Percentiles rank a stretch among this genome's conserved stretches.
phyloP scores from a whole-genome alignment of 1,140 invertebrate genomes.

The Panagrolaimus sp. region DNA sequence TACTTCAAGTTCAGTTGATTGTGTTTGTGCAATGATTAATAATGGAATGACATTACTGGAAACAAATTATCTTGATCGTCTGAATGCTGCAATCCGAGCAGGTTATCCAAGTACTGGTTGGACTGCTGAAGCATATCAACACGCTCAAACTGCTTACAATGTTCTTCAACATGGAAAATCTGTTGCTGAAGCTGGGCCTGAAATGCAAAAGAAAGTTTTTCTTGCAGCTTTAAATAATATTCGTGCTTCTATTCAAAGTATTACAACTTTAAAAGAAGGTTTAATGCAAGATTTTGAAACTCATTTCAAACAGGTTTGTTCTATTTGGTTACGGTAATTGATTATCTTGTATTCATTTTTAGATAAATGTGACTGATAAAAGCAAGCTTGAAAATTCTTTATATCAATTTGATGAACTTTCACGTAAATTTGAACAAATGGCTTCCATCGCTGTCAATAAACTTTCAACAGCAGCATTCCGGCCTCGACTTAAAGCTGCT shows the following conservation, averaged over 20 bases:
- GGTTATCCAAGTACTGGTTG: slow-evolving; percentile 62
- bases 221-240: slow-evolving; percentile 48
- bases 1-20: slow-evolving; percentile 83
- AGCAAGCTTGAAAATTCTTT: slow-evolving; percentile 68
- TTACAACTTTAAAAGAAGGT: slow-evolving; percentile 40
- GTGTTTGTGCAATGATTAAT: slow-evolving; percentile 91
- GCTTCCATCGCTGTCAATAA: slow-evolving; percentile 80
- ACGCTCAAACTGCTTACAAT: slow-evolving; percentile 54
- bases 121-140: slow-evolving; percentile 55
- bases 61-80: slow-evolving; percentile 73
- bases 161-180: slow-evolving; percentile 54
- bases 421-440: slow-evolving; percentile 71
- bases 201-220: slow-evolving; percentile 45
- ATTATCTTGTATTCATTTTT: slow-evolving; percentile 27
- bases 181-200: slow-evolving; percentile 43
- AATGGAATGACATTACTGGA: slow-evolving; percentile 82
- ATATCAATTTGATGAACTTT: slow-evolving; percentile 72
- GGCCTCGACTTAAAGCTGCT: slow-evolving; percentile 75
- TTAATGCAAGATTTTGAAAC: slow-evolving; percentile 41
- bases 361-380: slow-evolving; percentile 72
- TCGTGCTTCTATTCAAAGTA: slow-evolving; percentile 36
- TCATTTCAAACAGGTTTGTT: slow-evolving; percentile 34
- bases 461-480: slow-evolving; percentile 73
- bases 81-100: slow-evolving; percentile 74
- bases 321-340: slow-evolving; percentile 16